Base-by-base conservation (phyloP, 2,113 vertebrate genomes). In the Caranx melampygus region DNA sequence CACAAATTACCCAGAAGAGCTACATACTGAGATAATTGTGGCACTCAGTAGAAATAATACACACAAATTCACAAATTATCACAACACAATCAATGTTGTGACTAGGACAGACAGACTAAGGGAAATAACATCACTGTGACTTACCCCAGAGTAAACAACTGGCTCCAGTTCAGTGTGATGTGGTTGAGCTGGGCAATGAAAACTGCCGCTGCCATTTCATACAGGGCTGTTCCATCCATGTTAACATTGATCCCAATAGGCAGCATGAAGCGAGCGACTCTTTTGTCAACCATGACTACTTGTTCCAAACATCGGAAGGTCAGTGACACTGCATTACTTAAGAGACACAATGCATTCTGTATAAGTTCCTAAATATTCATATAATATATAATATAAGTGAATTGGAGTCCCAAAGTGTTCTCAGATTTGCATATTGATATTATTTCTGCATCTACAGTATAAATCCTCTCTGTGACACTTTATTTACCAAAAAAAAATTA, bases 211-310 rank as follows among this genome's bases (percentile, higher is more conserved):
- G 59, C 49, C 52, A 61, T 18, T 51, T 85, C 60, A 20, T 81
- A 81, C 34, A 77, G 49, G n/a, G 63, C 73, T 4, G 72, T 63
- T 15, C 78, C 73, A 35, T 72, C 20, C 73, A 51, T 63, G 58
- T 37, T 68, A 49, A 67, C 15, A 26, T 35, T 72, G 40, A 64
- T 73, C 5, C 62, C 62, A 16, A 81, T 57, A 44, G 67, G 73
- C 47, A 81, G 67, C 34, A 85, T 58, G 33, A 72, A 76, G 45
- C 0, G 3, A n/a, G 33, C 4, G 33, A 79, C 14, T n/a, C 58
- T 45, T 31, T n/a, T 31, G 51, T 60, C 35, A 31, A 77, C 15
- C 16, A 18, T 49, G 11, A 26, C 20, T 5, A 62, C 51, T 18
- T 77, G 37, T n/a, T 76, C 37, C 33, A 78, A 85, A 31, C 72